Evolutionary conservation across 2,888 invertebrate genomes (phyloP).

Genomic region (Halictus ligatus): DNA sequence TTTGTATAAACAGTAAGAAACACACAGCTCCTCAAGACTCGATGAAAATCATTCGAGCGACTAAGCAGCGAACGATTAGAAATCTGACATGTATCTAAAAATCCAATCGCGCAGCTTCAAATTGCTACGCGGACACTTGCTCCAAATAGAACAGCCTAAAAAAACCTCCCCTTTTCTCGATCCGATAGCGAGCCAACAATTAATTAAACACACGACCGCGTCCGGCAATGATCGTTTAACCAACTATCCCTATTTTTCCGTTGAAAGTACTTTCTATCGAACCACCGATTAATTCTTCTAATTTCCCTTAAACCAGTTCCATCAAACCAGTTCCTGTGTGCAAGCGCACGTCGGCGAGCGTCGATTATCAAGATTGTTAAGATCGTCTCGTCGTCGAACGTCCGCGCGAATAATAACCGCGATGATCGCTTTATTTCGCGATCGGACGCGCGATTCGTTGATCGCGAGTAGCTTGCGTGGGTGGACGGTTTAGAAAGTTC

Average conservation of each 20-base stretch:
- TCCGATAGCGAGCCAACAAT: neutral
- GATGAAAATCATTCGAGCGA: neutral
- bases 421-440: slow-evolving; percentile 30
- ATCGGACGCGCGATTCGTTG: slow-evolving; percentile 8
- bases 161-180: neutral
- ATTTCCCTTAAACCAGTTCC: slow-evolving; percentile 33
- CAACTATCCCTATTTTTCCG: slow-evolving; percentile 7
- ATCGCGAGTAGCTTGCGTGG: slow-evolving; percentile 28
- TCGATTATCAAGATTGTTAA: slow-evolving; percentile 9
- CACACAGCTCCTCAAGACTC: neutral
- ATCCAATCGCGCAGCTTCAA: neutral
- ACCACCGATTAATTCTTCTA: neutral
- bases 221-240: slow-evolving; percentile 1
- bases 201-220: slow-evolving; percentile 8
- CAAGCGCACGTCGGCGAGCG: neutral
- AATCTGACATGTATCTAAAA: neutral
- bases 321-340: neutral
- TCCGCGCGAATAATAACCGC: slow-evolving; percentile 13
- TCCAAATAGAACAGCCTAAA: neutral
- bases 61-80: neutral
- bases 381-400: neutral
- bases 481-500: slow-evolving; percentile 38
- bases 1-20: neutral
- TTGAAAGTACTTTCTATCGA: neutral
- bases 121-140: neutral